Base-by-base conservation (phyloP, 1,140 invertebrate genomes). In the Palaemon carinicauda region DNA sequence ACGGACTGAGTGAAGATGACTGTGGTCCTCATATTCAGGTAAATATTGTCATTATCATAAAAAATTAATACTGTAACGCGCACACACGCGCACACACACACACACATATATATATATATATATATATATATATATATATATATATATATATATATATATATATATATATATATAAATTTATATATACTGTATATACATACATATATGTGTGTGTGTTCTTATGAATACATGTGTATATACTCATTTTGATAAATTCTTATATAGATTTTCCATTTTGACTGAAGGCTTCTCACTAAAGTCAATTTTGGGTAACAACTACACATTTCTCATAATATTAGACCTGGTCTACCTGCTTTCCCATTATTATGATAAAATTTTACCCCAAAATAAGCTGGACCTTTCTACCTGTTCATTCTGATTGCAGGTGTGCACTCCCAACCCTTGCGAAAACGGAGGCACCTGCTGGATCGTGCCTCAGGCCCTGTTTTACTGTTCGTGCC, bases 1-100 rank as follows among this genome's bases (percentile, higher is more conserved):
- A 96, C 0, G 97, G 97, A 3, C 97, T 95, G 91, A 96, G 95
- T 0, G 98, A 98, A 0, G 93, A 94, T 54, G 95, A 97, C 90
- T 98, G 97, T 91, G 96, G 93, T 14, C 89, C 89, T 17, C 90
- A 90, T 54, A 88, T 88, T 21, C 79, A 89, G 79, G 87, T 89
- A 27, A 14, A 52, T 1, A 29, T 41, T 41, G 3, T 41, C 33
- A 9, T 41, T 41, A 41, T 41, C 3, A 4, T 60, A 4, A n/a
- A 14, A 4, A 2, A n/a, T 21, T 7, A 0, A 60, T 60, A 14
- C 7, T 10, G 24, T 60, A n/a, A n/a, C n/a, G n/a, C n/a, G n/a
- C n/a, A n/a, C n/a, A n/a, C n/a, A n/a, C n/a, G n/a, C n/a, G n/a
- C n/a, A n/a, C n/a, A n/a, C n/a, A n/a, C n/a, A n/a, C n/a, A n/a